These are phyloP conservation scores for Vanacampus margaritifer DNA, from an alignment of 2,113 vertebrate species.

Conservation along the genomic window DNA sequence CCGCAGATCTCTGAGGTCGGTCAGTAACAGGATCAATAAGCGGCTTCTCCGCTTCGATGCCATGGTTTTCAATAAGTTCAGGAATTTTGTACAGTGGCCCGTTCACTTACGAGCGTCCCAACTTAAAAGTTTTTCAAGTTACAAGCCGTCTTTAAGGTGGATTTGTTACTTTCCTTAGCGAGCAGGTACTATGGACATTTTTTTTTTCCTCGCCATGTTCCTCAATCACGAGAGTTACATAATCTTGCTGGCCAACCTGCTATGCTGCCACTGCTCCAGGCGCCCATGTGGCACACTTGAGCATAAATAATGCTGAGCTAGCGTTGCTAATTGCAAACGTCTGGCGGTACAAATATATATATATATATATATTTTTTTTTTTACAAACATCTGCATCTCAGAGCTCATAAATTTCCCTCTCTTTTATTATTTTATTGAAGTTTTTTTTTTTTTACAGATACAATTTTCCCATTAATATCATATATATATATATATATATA, in stretches of 20 bases:
- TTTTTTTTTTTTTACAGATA: no score
- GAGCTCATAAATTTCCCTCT: no score
- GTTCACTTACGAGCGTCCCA: neutral
- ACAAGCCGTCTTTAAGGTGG: neutral
- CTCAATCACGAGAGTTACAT: neutral
- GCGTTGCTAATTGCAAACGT: neutral
- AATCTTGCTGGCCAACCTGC: constrained; percentile 5
- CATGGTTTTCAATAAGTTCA: no score
- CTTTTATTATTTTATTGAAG: no score
- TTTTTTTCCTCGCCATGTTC: neutral
- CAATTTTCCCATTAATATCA: no score
- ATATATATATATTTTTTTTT: no score
- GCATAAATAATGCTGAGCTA: constrained; percentile 1
- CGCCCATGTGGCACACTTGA: neutral
- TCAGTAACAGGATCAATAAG: neutral
- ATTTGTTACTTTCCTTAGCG: neutral
- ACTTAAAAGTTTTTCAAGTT: neutral
- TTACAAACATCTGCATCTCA: no score
- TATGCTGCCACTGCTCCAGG: neutral
- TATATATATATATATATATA: no score
- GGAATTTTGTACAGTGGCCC: neutral
- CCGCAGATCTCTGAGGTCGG: neutral
- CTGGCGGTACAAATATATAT: neutral
- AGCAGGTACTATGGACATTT: neutral
- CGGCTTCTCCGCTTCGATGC: neutral